Percentiles rank a stretch among this genome's conserved stretches.
Evolutionary conservation across 2,888 invertebrate species (phyloP).

Genomic region (Arrhopalites spinosus): DNA sequence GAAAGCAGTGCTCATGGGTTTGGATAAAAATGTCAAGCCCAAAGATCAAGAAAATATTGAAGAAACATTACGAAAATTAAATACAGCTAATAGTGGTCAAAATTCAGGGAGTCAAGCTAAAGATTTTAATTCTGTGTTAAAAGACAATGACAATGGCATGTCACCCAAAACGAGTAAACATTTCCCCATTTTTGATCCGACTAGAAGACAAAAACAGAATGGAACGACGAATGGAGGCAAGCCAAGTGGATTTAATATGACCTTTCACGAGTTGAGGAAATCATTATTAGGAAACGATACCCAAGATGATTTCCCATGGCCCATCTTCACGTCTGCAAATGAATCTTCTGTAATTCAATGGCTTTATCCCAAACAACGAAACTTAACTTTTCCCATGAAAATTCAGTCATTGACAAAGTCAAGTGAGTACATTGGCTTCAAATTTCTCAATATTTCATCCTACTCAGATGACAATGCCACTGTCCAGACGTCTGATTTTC

Average conservation of each 20-base stretch:
- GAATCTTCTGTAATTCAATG: neutral
- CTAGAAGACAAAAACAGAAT: neutral
- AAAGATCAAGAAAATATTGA: neutral
- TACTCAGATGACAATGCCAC: neutral
- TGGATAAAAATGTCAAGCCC: neutral
- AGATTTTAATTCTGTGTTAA: neutral
- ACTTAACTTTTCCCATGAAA: neutral
- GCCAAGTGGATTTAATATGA: neutral
- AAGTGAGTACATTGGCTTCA: constrained; percentile 21
- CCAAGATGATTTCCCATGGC: neutral
- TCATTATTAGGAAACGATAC: neutral
- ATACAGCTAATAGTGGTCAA: neutral
- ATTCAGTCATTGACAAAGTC: constrained; percentile 27
- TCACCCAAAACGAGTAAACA: neutral
- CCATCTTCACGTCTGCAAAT: neutral
- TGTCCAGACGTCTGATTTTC: neutral
- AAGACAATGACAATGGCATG: neutral
- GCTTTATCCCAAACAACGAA: constrained; percentile 5
- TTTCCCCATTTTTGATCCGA: neutral
- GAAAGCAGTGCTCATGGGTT: constrained; percentile 18
- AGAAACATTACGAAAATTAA: neutral
- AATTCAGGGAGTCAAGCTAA: neutral
- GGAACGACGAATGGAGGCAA: neutral
- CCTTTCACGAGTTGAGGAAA: neutral
- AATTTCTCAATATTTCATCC: constrained; percentile 11